Conservation (phyloP, 1,140 invertebrate genomes). For the Hycleus cichorii region DNA sequence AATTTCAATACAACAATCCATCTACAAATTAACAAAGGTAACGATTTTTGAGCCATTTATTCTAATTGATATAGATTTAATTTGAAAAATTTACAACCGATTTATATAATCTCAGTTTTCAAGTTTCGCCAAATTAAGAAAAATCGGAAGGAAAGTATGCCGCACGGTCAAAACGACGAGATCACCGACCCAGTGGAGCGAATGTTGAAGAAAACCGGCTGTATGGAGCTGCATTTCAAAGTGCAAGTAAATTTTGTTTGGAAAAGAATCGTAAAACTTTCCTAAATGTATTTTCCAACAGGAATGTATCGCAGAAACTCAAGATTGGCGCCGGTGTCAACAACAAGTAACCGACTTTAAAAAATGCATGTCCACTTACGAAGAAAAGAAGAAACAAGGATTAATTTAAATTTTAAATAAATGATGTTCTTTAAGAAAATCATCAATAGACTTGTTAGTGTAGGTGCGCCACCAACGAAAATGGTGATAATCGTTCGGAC, state of each 20-base stretch:
- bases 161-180: constrained; percentile 27
- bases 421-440: constrained; percentile 19
- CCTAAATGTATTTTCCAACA: constrained; percentile 42
- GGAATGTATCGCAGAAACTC: constrained; percentile 81
- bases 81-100: too few species aligned
- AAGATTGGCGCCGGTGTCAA: constrained; percentile 89
- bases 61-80: too few species aligned
- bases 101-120: too few species aligned
- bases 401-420: not conserved
- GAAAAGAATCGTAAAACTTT: not conserved
- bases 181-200: constrained; percentile 66
- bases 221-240: constrained; percentile 77
- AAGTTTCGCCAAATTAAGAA: too few species aligned
- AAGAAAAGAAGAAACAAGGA: constrained; percentile 23
- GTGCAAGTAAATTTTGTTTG: constrained; percentile 53
- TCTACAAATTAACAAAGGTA: too few species aligned
- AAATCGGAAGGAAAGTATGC: not conserved
- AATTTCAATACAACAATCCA: too few species aligned
- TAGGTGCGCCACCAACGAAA: constrained; percentile 44
- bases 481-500: constrained; percentile 68
- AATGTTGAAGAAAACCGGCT: constrained; percentile 83
- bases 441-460: constrained; percentile 22
- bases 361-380: constrained; percentile 62
- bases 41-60: too few species aligned
- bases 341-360: constrained; percentile 69